Conservation (phyloP, 2,113 vertebrate genomes). For the Tichodroma muraria region DNA sequence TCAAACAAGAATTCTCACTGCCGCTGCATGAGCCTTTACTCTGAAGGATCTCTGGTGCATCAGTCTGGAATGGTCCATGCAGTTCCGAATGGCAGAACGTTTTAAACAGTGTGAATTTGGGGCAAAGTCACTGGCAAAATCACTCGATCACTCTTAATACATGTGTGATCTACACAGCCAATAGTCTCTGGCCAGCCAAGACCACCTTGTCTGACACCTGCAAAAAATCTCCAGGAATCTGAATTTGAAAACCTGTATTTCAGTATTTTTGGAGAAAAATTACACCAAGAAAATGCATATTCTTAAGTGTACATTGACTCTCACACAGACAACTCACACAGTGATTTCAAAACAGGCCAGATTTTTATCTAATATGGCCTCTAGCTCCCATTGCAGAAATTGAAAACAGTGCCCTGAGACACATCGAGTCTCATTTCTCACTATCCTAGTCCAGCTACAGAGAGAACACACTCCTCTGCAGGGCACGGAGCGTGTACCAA, state of each 20-base stretch:
- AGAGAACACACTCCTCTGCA: rapidly evolving
- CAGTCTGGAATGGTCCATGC: background rate
- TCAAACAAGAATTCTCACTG: background rate
- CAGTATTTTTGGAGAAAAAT: background rate
- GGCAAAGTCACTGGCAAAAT: background rate
- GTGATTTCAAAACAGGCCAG: background rate
- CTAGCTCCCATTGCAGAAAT: background rate
- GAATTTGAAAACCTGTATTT: background rate
- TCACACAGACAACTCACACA: background rate
- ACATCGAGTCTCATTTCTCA: background rate
- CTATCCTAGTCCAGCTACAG: background rate
- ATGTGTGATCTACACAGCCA: background rate
- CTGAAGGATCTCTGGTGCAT: background rate
- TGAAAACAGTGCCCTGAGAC: background rate
- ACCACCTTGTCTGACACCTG: background rate
- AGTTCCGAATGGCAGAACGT: background rate
- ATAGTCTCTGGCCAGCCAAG: background rate
- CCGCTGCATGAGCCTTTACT: background rate
- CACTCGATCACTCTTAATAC: rapidly evolving
- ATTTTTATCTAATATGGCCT: background rate
- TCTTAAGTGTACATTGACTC: background rate
- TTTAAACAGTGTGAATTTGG: background rate
- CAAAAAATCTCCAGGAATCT: background rate
- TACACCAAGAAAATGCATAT: background rate
- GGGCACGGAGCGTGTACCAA: background rate